Evolutionary conservation across 2,888 invertebrate genomes (phyloP), one percentile per base, ranked within the genome.

Genomic region (Nomada lathburiana): DNA sequence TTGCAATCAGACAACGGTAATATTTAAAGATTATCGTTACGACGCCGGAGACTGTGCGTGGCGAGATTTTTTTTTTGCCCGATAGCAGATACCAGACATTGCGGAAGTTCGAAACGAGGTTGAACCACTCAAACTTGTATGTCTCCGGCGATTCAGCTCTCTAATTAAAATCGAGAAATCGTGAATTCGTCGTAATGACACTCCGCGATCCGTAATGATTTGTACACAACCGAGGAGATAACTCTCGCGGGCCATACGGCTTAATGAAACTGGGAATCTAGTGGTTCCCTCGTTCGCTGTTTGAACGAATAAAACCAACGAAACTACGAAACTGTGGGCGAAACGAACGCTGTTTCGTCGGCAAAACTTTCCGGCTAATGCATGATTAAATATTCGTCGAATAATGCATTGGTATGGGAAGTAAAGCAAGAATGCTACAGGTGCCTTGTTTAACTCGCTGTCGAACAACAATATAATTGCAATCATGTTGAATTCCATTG

Each of bases 41-140:
- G 26, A 26, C 26, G 10, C 16, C 18, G 26, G 23, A 13, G 36
- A 26, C 26, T 2, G 26, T 5, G 57, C 26, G 57, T 0, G 26
- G 57, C 57, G 26, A 26, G 26, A 57, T 26, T n/a, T 73, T 74
- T 69, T 62, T 52, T 64, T n/a, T 2, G 11, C 11, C 13, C 57
- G 20, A 23, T 18, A 59, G 42, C 10, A 16, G 60, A 53, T 44
- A 26, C 11, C 53, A n/a, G 26, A 18, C n/a, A 18, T 53, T 36
- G 53, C 60, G 65, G n/a, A 59, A 63, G 29, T 62, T 52, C 67
- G 60, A 26, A 47, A 63, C 50, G 29, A 83, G 80, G 86, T 83
- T 47, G 57, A 50, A 13, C n/a, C 42, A 26, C 42, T 76, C 52
- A 13, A 76, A 44, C 47, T 36, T 55, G 59, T 65, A 20, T 36